Conservation (phyloP, 2,888 invertebrate genomes). For the Tachina lurida region DNA sequence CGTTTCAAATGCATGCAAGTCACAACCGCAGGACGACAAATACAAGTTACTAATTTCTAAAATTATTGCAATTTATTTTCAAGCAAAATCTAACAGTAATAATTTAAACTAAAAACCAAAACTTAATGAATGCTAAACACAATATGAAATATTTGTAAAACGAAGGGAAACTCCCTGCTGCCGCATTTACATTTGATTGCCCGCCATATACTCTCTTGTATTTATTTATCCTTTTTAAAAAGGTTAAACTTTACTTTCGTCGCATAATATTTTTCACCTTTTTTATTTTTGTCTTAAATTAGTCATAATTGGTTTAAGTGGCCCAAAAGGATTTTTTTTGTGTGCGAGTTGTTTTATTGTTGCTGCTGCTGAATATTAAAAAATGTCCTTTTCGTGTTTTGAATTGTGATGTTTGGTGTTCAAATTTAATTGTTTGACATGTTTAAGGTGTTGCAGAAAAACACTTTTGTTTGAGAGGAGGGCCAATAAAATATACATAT, state of each 20-base stretch:
- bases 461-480: not conserved
- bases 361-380: constrained; percentile 48
- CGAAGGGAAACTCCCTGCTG: not conserved
- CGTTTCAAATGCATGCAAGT: constrained; percentile 72
- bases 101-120: constrained; percentile 44
- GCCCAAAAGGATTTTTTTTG: constrained; percentile 49
- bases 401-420: constrained; percentile 26
- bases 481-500: not conserved
- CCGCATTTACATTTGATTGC: constrained; percentile 19
- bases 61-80: constrained; percentile 67
- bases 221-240: constrained; percentile 13
- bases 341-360: constrained; percentile 17
- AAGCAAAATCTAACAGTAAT: constrained; percentile 29
- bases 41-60: constrained; percentile 66
- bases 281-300: constrained; percentile 54
- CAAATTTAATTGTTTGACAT: constrained; percentile 64
- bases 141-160: not conserved
- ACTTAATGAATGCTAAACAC: constrained; percentile 42
- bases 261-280: constrained; percentile 49
- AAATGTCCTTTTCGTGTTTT: constrained; percentile 53
- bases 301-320: constrained; percentile 70
- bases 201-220: not conserved
- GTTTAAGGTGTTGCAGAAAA: constrained; percentile 58
- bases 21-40: constrained; percentile 39
- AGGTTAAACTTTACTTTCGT: constrained; percentile 50